Conservation (phyloP, 2,113 vertebrate species). For the Trinectes maculatus region DNA sequence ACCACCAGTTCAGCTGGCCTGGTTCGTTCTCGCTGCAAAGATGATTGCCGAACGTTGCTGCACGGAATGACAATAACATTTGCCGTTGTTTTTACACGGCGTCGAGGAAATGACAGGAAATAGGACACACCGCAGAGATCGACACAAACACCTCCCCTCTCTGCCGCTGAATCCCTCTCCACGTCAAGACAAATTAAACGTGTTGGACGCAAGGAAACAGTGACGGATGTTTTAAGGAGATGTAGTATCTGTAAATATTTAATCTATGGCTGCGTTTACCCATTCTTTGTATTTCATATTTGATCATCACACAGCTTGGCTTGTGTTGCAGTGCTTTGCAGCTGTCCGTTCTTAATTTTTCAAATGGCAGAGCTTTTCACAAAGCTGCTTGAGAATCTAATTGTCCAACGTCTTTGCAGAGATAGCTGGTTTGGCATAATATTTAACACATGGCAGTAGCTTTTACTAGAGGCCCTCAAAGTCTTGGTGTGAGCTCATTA, state of each 20-base stretch:
- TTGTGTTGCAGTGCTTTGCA: not conserved
- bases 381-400: not conserved
- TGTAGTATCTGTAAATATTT: not conserved
- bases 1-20: slow-evolving; percentile 39
- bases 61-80: slow-evolving; percentile 38
- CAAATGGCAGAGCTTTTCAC: not conserved
- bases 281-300: not conserved
- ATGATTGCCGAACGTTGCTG: slow-evolving; percentile 34
- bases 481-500: not conserved
- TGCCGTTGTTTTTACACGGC: slow-evolving; percentile 1
- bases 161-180: not conserved
- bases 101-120: slow-evolving; percentile 13
- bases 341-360: not conserved
- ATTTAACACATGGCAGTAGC: not conserved
- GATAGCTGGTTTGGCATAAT: not conserved
- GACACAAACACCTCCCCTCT: not conserved
- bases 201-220: no score
- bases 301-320: not conserved
- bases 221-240: no score
- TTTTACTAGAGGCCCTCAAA: not conserved
- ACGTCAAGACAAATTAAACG: slow-evolving; percentile 5
- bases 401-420: not conserved
- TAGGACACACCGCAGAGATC: slow-evolving; percentile 7
- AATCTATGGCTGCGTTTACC: not conserved
- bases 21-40: slow-evolving; percentile 5